phyloP scores from a whole-genome alignment of 2,113 vertebrate genomes.

The Anoplopoma fimbria region DNA sequence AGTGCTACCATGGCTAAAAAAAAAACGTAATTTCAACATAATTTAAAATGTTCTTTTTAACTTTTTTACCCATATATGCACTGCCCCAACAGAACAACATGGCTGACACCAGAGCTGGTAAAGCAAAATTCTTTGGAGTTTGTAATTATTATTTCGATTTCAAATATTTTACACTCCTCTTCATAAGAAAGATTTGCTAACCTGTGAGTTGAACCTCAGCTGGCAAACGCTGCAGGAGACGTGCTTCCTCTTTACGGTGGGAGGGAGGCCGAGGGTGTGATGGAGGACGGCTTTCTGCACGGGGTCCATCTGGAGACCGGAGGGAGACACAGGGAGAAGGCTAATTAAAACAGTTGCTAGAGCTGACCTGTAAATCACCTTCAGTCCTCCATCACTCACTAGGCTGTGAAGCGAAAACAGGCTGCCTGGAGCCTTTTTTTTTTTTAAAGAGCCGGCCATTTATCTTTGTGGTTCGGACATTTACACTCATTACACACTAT shows the following conservation, averaged over 20 bases:
- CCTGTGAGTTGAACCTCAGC: conserved; percentile 99
- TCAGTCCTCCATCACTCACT: conserved; percentile 28
- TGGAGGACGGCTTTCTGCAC: conserved; percentile 98
- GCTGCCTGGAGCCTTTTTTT: conserved; percentile 17
- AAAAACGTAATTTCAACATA: too few species aligned
- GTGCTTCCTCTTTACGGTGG: conserved; percentile 92
- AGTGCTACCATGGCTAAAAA: too few species aligned
- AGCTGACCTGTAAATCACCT: conserved; percentile 58
- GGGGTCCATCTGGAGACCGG: conserved; percentile 92
- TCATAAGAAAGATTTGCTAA: conserved; percentile 82
- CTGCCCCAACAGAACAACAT: neutral
- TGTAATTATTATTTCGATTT: too few species aligned
- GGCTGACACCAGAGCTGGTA: neutral
- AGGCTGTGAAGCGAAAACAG: conserved; percentile 34
- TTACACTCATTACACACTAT: neutral
- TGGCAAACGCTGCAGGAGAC: conserved; percentile 96
- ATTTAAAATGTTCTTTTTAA: neutral
- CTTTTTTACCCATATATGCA: neutral
- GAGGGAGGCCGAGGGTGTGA: conserved; percentile 93
- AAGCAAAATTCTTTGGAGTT: neutral
- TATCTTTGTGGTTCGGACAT: conserved; percentile 30
- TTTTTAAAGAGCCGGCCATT: conserved; percentile 13
- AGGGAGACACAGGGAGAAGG: conserved; percentile 54
- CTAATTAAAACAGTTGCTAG: conserved; percentile 81
- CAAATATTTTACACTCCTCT: too few species aligned